Base-by-base conservation (phyloP, 30 jellyfish, hydroid and myxozoan species). In the Morbakka virulenta region DNA sequence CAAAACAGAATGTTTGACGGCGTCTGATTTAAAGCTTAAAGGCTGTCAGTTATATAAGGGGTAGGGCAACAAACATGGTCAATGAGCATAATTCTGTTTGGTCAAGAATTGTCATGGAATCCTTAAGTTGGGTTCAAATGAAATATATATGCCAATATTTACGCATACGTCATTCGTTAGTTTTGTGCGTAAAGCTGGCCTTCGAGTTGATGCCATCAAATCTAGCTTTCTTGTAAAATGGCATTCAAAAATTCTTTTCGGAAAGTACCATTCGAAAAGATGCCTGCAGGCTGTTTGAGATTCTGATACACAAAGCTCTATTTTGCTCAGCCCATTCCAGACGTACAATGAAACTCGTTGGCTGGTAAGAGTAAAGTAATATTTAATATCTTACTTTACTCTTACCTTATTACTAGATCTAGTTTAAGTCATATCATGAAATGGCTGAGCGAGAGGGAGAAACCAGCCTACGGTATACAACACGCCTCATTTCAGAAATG, bases 131-230 rank as follows among this genome's bases (percentile, higher is more conserved):
- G 64, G 32, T 84, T 26, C 86, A 35, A 48, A 30, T 74, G 81
- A 84, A 76, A 67, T 84, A 91, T 34, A 76, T 84, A 30, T 84
- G 95, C 63, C 95, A 84, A n/a, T n/a, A n/a, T n/a, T n/a, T n/a
- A n/a, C n/a, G n/a, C n/a, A n/a, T n/a, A n/a, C n/a, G n/a, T n/a
- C n/a, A n/a, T 36, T 84, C 93, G 14, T 66, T 84, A 62, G 95
- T 90, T 12, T 63, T 74, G 74, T 83, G 91, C 67, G 32, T 83
- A 36, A 65, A 83, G 79, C 52, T 72, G 49, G 90, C 90, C 24
- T 64, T 83, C 52, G 69, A 77, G 32, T 24, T 14, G 41, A 14
- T 83, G 83, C 95, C 95, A n/a, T 83, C 92, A 2, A 35, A 63
- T 35, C 72, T 83, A 33, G 95, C 76, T 20, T 83, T 72, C 62